A percentile compares a stretch with the other conserved stretches of the same genome.
These are phyloP conservation scores for Drosophila paulistorum DNA, from an alignment of 1,140 invertebrate species.

Conservation along the genomic window DNA sequence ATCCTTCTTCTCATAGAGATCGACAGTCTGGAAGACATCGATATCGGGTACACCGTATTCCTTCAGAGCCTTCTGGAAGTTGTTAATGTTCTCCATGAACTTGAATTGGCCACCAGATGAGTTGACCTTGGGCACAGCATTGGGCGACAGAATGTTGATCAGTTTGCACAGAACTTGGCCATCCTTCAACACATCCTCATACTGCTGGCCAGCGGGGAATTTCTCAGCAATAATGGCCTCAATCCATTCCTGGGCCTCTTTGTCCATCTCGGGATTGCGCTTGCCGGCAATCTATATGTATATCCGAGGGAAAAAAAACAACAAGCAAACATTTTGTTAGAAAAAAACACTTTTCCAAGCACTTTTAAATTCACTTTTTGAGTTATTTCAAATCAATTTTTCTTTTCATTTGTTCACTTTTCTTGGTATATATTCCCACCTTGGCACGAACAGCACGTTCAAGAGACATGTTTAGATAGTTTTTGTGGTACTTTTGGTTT, in stretches of 20 bases:
- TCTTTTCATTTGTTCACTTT: constrained; percentile 15
- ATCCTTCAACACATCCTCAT: constrained; percentile 93
- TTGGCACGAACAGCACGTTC: constrained; percentile 87
- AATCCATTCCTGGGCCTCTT: constrained; percentile 95
- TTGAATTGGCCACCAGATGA: constrained; percentile 95
- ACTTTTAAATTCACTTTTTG: constrained; percentile 11
- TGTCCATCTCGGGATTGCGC: constrained; percentile 94
- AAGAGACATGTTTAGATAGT: constrained; percentile 85
- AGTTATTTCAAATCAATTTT: constrained; percentile 15
- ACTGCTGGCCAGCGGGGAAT: constrained; percentile 89
- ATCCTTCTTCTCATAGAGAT: constrained; percentile 97
- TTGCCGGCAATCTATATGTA: constrained; percentile 91
- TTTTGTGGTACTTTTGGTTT: constrained; percentile 52
- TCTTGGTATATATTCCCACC: constrained; percentile 82
- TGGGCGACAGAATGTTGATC: constrained; percentile 94
- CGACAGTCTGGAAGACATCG: constrained; percentile 98
- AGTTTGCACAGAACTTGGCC: constrained; percentile 94
- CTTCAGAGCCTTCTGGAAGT: constrained; percentile 95
- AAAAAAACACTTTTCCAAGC: constrained; percentile 19
- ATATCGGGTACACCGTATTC: constrained; percentile 95
- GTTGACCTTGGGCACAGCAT: constrained; percentile 93
- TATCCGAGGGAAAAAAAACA: constrained; percentile 2
- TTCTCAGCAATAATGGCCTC: constrained; percentile 93
- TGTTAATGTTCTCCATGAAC: constrained; percentile 97
- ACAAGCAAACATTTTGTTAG: constrained; percentile 17